Base-by-base conservation (phyloP, 2,888 invertebrate species). In the Oconnorella tubifera region DNA sequence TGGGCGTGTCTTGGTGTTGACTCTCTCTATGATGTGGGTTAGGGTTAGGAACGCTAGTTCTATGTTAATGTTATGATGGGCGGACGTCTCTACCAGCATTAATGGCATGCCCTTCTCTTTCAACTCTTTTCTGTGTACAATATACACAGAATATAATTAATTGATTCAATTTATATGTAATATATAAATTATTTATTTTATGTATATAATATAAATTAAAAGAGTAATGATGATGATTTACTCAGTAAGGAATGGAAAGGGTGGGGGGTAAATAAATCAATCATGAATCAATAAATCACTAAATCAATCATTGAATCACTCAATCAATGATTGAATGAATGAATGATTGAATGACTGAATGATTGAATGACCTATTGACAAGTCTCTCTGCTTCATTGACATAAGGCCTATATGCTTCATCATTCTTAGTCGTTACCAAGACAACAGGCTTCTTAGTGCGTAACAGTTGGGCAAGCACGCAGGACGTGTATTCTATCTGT, bases 401-500 rank as follows among this genome's bases (percentile, higher is more conserved):
- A 56, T 75, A 75, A 33, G 89, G 86, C 75, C 93, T 93, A 79
- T 89, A 90, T 0, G 91, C 89, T 78, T 93, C 93, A 78, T 98
- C 98, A 81, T 94, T 92, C 84, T 98, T 98, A 0, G 96, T 92
- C 23, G 97, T 95, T 1, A 92, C 95, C 68, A 98, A 84, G 2
- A 98, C 90, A 19, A 97, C 87, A 0, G 98, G 98, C 79, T 97
- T 96, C 83, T 97, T 98, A 6, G 92, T 89, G 84, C 93, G 94
- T 64, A 92, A 82, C 76, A 94, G 86, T 84, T 90, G 91, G 78
- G 89, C 90, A 65, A 96, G 86, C 70, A 93, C 77, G 55, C 77
- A 71, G 57, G 90, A 88, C 63, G 92, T 88, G 76, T 89, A 88
- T 78, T 96, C 80, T 23, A 78, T 73, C 68, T 79, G 95, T 77